Conservation (phyloP, 1,140 invertebrate species). For the Sinonovacula constricta region DNA sequence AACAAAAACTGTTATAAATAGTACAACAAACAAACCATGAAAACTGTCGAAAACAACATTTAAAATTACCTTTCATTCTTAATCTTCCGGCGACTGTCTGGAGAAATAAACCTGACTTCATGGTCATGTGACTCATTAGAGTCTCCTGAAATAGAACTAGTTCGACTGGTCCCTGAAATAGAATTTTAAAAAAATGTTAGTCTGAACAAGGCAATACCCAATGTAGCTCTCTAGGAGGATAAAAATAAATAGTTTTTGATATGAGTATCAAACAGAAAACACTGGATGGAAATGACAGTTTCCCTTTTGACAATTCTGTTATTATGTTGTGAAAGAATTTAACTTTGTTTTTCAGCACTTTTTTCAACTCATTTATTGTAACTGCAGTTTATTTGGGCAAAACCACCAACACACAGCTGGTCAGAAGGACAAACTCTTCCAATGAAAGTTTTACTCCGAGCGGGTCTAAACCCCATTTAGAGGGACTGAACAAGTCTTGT, state of each 20-base stretch:
- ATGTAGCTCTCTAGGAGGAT: not conserved
- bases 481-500: not conserved
- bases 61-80: constrained; percentile 54
- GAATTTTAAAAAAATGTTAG: not conserved
- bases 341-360: not conserved
- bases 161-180: constrained; percentile 45
- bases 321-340: not conserved
- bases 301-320: not conserved
- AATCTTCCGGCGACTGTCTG: constrained; percentile 33
- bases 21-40: too few relatives aligned
- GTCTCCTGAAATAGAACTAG: constrained; percentile 61
- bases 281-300: not conserved
- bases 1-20: too few relatives aligned
- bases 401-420: not conserved
- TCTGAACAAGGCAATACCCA: not conserved
- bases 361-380: too few relatives aligned
- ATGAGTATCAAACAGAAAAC: too few relatives aligned
- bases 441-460: too few relatives aligned
- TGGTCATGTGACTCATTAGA: constrained; percentile 59
- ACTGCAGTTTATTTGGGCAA: not conserved
- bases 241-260: not conserved
- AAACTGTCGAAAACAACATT: too few relatives aligned
- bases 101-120: constrained; percentile 58
- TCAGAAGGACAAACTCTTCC: not conserved
- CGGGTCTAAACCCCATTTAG: too few relatives aligned